Conservation (phyloP, 2,113 vertebrate genomes). For the Sardina pilchardus region DNA sequence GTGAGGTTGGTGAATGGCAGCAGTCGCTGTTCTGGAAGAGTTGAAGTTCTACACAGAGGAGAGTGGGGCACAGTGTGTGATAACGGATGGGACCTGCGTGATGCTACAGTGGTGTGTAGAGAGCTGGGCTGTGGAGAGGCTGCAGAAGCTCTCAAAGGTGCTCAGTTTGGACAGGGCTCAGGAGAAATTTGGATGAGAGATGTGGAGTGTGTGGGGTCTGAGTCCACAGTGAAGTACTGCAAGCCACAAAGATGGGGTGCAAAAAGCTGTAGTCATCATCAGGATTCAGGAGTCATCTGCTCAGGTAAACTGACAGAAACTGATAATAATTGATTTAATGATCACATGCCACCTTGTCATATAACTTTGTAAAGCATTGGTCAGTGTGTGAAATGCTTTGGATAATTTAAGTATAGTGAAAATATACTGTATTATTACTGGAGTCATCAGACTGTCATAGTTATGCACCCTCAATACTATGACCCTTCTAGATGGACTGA, state of each 20-base stretch:
- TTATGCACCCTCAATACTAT: no score
- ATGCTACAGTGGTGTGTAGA: slow-evolving; percentile 4
- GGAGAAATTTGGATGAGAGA: neutral
- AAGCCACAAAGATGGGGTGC: neutral
- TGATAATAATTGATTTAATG: neutral
- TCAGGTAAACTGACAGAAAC: neutral
- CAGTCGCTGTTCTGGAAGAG: slow-evolving; percentile 6
- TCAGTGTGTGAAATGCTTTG: neutral
- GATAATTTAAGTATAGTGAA: neutral
- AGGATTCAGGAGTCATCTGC: slow-evolving; percentile 56
- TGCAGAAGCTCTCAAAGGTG: neutral
- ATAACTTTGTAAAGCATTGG: neutral
- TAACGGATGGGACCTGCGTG: neutral
- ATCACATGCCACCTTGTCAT: neutral
- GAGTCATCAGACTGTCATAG: no score
- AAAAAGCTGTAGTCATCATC: slow-evolving; percentile 41
- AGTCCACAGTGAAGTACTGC: neutral
- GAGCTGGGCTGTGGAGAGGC: neutral
- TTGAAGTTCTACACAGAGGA: neutral
- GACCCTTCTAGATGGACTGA: no score
- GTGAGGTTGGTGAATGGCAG: neutral
- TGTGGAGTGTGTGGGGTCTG: neutral
- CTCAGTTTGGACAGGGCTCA: neutral
- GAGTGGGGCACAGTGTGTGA: neutral
- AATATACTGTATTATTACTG: no score